A percentile compares a stretch with the other conserved stretches of the same genome.
Conservation (phyloP, 1,140 invertebrate genomes). For the Temnothorax longispinosus region DNA sequence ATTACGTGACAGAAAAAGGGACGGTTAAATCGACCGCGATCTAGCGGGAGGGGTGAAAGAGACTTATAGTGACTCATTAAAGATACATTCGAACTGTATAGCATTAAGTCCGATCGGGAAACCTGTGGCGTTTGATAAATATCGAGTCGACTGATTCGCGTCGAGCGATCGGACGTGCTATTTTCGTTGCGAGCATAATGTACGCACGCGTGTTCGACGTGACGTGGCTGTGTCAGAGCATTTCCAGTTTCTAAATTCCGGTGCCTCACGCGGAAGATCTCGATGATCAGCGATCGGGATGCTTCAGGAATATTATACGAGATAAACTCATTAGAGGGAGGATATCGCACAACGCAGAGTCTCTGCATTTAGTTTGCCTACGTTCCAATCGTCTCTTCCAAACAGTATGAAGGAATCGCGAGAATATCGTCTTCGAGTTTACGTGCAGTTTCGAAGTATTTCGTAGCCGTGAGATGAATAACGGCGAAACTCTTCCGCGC, state of each 20-base stretch:
- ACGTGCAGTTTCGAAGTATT: not conserved
- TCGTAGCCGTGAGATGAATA: not conserved
- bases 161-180: constrained; percentile 52
- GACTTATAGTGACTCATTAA: not conserved
- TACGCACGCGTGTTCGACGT: constrained; percentile 45
- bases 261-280: not conserved
- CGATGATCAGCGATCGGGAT: not conserved
- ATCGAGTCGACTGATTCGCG: constrained; percentile 50
- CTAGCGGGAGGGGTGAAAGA: not conserved
- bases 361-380: not conserved
- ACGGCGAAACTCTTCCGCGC: not conserved
- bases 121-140: constrained; percentile 41
- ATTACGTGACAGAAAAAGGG: not conserved
- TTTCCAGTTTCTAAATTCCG: constrained; percentile 48
- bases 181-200: constrained; percentile 52
- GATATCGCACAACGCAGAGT: not conserved
- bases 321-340: not conserved
- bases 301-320: not conserved
- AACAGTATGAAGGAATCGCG: not conserved
- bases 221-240: constrained; percentile 53
- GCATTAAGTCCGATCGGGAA: constrained; percentile 8
- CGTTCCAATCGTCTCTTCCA: no score
- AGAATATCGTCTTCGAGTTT: not conserved
- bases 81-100: not conserved
- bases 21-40: not conserved